Base-by-base conservation (phyloP, 2,113 vertebrate species). In the Axis porcinus region DNA sequence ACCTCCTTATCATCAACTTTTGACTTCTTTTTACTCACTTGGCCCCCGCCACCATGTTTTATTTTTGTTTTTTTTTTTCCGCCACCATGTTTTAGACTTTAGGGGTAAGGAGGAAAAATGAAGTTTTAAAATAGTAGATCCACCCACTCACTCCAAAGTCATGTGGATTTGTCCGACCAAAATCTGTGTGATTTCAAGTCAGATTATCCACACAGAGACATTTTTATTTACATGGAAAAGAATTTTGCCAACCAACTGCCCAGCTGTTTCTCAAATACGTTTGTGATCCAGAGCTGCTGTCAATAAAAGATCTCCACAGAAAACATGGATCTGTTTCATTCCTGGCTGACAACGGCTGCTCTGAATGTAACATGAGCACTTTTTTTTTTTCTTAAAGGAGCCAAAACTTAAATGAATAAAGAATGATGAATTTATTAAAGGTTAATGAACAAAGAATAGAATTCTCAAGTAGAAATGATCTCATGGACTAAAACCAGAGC, bases 381-480 rank as follows among this genome's bases (percentile, higher is more conserved):
- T n/a, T 47, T 74, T 86, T 58, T 60, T 30, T 57, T n/a, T 23
- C 70, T 86, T 86, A 55, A 84, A 93, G 76, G 28, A 89, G 47
- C 25, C 36, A 4, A 81, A 85, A 74, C 58, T 64, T 91, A 76
- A 58, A 87, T 50, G 36, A 81, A 81, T 89, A 92, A 83, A 91
- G 54, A 97, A 33, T 28, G 33, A 83, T 55, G 81, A 83, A 55
- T 83, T 55, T 40, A 83, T 16, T 55, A 40, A 55, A 92, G 67
- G 50, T 21, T 88, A 76, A 87, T 50, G 36, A 81, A 85, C 89
- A 91, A 78, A 89, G 40, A 97, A 43, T 28, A 33, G 43, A 91
- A 89, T 92, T 94, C n/a, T 84, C 45, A 94, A 55, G 45, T 27
- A 87, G 62, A 97, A 93, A 89, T 25, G 55, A 82, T 57, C 86